Conservation (phyloP, 2,797 vertebrate genomes). For the Eleutherodactylus coqui region DNA sequence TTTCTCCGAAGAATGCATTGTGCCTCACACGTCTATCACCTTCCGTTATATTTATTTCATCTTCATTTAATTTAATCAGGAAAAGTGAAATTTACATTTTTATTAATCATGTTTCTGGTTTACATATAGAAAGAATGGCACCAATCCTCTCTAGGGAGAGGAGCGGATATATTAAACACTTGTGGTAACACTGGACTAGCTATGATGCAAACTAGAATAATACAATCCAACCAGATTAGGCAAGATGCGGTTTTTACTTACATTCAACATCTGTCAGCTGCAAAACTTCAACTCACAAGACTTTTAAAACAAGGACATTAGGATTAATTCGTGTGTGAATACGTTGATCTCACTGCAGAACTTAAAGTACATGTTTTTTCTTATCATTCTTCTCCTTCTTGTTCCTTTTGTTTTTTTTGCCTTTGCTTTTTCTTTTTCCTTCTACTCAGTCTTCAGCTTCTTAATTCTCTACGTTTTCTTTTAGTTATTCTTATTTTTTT, state of each 20-base stretch:
- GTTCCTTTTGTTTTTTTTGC: background rate
- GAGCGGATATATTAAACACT: background rate
- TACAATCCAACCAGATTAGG: background rate
- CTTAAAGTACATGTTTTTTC: too few species aligned
- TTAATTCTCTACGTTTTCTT: too few species aligned
- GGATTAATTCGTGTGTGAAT: too few species aligned
- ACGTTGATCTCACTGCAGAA: too few species aligned
- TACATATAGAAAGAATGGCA: background rate
- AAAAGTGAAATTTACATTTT: background rate
- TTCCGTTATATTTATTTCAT: background rate
- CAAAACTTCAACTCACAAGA: too few species aligned
- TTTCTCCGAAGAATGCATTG: slow-evolving; percentile 1
- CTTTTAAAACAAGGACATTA: too few species aligned
- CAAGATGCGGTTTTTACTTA: background rate
- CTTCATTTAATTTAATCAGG: slow-evolving; percentile 14
- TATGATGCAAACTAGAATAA: background rate
- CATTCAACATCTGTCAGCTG: background rate
- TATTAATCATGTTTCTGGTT: background rate
- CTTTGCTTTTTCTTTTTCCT: too few species aligned
- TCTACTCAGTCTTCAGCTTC: background rate
- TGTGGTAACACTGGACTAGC: background rate
- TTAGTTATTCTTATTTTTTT: background rate
- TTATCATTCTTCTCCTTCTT: background rate
- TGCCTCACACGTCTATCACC: slow-evolving; percentile 25
- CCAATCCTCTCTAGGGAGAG: background rate